phyloP scores from a whole-genome alignment of 1,140 invertebrate genomes.

The Macrobrachium rosenbergii region DNA sequence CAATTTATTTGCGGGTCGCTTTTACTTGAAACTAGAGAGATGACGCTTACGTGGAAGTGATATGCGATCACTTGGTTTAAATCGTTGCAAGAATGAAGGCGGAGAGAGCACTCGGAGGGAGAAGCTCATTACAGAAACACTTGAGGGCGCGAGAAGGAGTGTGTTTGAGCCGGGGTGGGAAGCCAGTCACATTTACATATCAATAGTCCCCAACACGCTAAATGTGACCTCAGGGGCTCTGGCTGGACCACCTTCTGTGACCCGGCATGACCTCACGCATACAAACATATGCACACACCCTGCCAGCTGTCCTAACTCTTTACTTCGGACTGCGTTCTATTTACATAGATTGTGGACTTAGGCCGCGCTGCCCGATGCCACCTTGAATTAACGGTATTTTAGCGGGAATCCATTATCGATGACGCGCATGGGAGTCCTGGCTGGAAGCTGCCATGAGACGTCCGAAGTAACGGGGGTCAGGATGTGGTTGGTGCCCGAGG shows the following conservation, averaged over 20 bases:
- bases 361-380: no score
- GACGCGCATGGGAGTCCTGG: no score
- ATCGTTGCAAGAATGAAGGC: not conserved
- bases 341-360: no score
- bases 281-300: not conserved
- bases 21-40: not conserved
- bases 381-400: no score
- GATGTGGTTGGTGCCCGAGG: no score
- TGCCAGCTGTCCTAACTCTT: no score
- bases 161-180: constrained; percentile 28
- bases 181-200: constrained; percentile 52
- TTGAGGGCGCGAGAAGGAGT: constrained; percentile 36
- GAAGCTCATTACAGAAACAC: constrained; percentile 19
- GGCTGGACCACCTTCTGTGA: constrained; percentile 42
- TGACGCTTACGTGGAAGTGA: not conserved
- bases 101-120: not conserved
- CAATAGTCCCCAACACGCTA: constrained; percentile 53
- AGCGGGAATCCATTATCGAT: no score
- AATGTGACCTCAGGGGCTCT: constrained; percentile 50
- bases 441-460: no score
- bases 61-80: no score
- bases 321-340: no score
- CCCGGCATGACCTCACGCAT: constrained; percentile 33
- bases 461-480: no score
- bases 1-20: no score